Percentiles rank a stretch among this genome's conserved stretches.
Conservation (phyloP, 2,888 invertebrate genomes). For the Onchidella celtica region DNA sequence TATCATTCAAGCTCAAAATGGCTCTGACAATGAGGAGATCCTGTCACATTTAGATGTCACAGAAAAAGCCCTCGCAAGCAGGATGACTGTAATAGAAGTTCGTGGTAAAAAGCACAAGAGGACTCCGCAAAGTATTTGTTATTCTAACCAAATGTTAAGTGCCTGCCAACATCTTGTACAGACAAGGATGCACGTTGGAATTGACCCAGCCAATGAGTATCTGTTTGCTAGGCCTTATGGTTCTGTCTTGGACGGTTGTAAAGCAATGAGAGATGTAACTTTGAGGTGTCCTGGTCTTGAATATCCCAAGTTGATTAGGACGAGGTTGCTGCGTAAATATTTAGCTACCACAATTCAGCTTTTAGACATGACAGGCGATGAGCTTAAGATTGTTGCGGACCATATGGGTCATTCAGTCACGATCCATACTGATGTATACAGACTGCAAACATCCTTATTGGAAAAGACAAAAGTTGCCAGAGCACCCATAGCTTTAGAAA, state of each 20-base stretch:
- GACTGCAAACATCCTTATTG: slow-evolving; percentile 52
- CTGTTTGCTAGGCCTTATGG: background rate
- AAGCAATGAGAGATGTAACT: slow-evolving; percentile 22
- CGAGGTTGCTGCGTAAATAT: slow-evolving; percentile 48
- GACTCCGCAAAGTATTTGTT: slow-evolving; percentile 18
- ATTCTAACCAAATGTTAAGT: background rate
- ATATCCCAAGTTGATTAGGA: slow-evolving; percentile 42
- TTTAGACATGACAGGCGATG: slow-evolving; percentile 53
- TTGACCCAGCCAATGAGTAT: background rate
- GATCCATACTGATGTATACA: slow-evolving; percentile 56
- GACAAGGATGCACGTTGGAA: background rate
- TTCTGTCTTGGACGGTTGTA: slow-evolving; percentile 21
- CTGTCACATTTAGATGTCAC: background rate
- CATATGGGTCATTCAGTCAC: slow-evolving; percentile 56
- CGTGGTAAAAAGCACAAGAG: slow-evolving; percentile 30
- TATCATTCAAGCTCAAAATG: background rate
- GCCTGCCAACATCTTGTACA: background rate
- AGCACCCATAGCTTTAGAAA: slow-evolving; percentile 53
- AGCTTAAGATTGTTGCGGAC: slow-evolving; percentile 57
- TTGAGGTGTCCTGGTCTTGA: slow-evolving; percentile 39
- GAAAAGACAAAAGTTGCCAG: slow-evolving; percentile 56
- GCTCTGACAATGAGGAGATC: background rate
- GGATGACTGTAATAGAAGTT: slow-evolving; percentile 34
- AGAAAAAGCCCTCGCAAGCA: background rate
- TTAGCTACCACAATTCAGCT: slow-evolving; percentile 52